Conservation (phyloP, 2,113 vertebrate species). For the Pelecanus crispus region DNA sequence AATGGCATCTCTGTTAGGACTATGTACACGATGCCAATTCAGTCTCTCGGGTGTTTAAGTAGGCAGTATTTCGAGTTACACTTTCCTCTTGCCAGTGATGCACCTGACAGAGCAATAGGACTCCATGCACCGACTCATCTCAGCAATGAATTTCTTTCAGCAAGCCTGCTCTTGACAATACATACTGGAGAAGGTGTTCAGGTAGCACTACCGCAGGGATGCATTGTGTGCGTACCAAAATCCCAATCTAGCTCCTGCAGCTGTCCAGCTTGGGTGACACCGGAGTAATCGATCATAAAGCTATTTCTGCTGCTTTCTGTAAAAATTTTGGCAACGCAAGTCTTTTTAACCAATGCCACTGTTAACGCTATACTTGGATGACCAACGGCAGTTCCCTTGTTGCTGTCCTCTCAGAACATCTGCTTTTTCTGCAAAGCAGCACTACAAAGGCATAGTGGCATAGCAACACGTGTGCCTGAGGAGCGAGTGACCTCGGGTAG, state of each 20-base stretch:
- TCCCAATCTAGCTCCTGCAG: not conserved
- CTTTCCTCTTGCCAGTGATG: not conserved
- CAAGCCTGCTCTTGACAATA: not conserved
- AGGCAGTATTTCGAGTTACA: not conserved
- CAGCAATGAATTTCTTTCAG: not conserved
- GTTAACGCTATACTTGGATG: not conserved
- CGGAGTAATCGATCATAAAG: not conserved
- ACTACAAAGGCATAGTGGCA: not conserved
- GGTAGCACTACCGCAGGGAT: not conserved
- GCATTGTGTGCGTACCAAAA: rapidly evolving
- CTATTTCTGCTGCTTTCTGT: not conserved
- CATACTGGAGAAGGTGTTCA: rapidly evolving
- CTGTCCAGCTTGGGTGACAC: not conserved
- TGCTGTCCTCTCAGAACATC: not conserved
- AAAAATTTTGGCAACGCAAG: not conserved
- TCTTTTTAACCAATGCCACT: not conserved
- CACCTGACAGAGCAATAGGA: not conserved
- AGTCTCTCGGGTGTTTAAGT: rapidly evolving
- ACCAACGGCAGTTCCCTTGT: rapidly evolving
- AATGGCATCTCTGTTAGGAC: not conserved
- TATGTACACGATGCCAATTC: rapidly evolving
- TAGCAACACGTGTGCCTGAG: rapidly evolving
- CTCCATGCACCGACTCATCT: not conserved
- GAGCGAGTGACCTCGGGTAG: rapidly evolving
- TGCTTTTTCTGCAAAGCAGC: not conserved